Conservation (phyloP, 2,113 vertebrate genomes). For the Charina bottae region DNA sequence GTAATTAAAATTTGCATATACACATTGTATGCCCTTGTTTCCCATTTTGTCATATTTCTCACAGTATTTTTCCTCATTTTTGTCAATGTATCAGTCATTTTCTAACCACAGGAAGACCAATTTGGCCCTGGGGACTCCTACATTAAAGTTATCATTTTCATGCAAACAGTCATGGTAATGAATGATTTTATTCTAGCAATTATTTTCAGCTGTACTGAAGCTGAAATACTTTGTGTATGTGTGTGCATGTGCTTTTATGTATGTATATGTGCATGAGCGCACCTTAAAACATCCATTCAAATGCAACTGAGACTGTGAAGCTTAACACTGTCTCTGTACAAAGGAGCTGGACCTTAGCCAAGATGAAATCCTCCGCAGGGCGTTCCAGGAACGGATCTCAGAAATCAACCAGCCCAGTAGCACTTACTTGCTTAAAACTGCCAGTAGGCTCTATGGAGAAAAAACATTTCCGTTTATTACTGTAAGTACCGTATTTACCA, state of each 20-base stretch:
- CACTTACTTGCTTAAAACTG: conserved; percentile 44
- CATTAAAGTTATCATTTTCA: neutral
- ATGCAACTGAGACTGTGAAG: neutral
- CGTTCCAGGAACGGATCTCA: conserved; percentile 48
- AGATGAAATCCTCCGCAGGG: conserved; percentile 26
- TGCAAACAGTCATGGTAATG: neutral
- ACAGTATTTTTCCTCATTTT: neutral
- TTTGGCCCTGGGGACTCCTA: neutral
- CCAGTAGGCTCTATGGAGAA: conserved; percentile 63
- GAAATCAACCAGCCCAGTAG: conserved; percentile 50
- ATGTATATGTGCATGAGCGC: neutral
- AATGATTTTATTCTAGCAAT: neutral
- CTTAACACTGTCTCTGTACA: neutral
- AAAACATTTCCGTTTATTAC: conserved; percentile 38
- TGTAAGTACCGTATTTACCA: conserved; percentile 43
- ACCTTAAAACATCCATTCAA: neutral
- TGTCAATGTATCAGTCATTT: neutral
- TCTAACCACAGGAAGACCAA: neutral
- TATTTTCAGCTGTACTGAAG: neutral
- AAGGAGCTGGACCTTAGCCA: conserved; percentile 40
- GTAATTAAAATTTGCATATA: neutral
- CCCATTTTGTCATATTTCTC: neutral
- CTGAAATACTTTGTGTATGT: neutral
- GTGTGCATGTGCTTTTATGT: neutral
- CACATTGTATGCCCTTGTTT: neutral